phyloP scores from a whole-genome alignment of 2,797 vertebrate genomes.

The Diplodus sargus region DNA sequence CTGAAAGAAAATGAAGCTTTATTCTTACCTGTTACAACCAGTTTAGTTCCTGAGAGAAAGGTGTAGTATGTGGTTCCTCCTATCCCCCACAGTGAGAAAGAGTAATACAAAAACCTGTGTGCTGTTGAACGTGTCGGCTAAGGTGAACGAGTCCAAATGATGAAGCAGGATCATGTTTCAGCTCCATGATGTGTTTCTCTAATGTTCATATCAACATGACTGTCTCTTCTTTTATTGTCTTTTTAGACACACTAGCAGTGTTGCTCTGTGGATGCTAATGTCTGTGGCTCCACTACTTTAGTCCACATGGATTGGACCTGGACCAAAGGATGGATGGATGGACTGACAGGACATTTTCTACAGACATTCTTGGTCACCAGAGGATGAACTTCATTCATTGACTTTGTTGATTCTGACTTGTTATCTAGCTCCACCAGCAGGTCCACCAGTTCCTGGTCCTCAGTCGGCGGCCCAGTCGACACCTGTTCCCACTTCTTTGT shows the following conservation, averaged over 20 bases:
- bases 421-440: too few species aligned
- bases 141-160: neutral
- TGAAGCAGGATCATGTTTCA: neutral
- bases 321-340: neutral
- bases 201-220: neutral
- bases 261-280: neutral
- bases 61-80: accelerated
- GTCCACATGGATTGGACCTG: neutral
- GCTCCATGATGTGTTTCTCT: conserved; percentile 8
- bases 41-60: neutral
- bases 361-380: too few species aligned
- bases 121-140: neutral
- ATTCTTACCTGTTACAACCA: too few species aligned
- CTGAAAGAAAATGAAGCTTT: too few species aligned
- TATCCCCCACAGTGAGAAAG: neutral
- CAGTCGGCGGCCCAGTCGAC: too few species aligned
- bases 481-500: too few species aligned
- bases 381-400: too few species aligned
- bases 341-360: too few species aligned
- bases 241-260: neutral
- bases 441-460: too few species aligned
- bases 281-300: neutral
- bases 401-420: neutral
- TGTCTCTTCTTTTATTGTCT: neutral
- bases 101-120: too few species aligned